Conservation (phyloP, 2,888 invertebrate genomes). For the Phyto melanocephala region DNA sequence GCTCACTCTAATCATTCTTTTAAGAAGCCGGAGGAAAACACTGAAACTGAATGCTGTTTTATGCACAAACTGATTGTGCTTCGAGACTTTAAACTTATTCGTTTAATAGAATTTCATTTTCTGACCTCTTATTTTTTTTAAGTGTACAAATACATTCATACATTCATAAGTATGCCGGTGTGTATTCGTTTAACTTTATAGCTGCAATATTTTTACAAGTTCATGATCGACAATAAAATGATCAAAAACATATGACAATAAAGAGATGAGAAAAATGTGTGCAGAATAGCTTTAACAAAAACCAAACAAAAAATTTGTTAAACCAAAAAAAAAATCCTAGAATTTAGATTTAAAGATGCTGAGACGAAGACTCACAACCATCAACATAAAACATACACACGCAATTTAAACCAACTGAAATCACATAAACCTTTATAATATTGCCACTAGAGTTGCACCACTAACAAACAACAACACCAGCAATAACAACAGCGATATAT, state of each 20-base stretch:
- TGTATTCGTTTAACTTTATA: constrained; percentile 8
- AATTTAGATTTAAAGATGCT: constrained; percentile 10
- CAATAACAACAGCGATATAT: background rate
- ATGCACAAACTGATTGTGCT: no score
- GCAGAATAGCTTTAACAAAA: constrained; percentile 16
- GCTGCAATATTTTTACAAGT: constrained; percentile 55
- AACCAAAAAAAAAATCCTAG: background rate
- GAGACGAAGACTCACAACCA: background rate
- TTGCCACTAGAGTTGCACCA: constrained; percentile 36
- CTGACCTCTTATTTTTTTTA: background rate
- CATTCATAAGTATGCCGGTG: no score
- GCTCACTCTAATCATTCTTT: no score
- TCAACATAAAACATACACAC: background rate
- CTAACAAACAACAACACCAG: background rate
- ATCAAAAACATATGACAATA: constrained; percentile 58
- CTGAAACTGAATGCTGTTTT: no score
- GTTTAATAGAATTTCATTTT: no score
- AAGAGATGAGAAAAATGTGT: constrained; percentile 11
- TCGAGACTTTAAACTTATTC: no score
- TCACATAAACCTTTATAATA: constrained; percentile 13
- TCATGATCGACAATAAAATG: constrained; percentile 64
- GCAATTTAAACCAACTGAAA: background rate
- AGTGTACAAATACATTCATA: no score
- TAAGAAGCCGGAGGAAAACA: no score
- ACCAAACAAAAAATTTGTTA: background rate